These are phyloP conservation scores for Coregonus sp. DNA, from an alignment of 2,797 vertebrate species.

Conservation along the genomic window DNA sequence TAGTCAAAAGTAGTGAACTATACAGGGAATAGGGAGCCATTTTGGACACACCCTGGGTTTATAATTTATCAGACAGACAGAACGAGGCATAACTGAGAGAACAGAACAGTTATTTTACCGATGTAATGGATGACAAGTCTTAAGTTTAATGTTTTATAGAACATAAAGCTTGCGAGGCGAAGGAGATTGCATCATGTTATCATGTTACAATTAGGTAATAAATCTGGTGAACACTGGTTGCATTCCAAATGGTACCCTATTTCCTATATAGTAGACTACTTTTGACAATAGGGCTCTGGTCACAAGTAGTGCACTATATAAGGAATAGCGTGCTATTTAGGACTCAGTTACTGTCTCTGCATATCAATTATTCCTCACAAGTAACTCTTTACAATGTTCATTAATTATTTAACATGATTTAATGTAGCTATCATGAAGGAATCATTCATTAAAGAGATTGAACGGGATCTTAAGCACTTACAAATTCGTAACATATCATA, in stretches of 20 bases:
- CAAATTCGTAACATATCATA: too few species aligned
- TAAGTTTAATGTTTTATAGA: slow-evolving; percentile 16
- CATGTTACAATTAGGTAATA: background rate
- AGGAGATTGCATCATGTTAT: background rate
- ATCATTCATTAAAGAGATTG: background rate
- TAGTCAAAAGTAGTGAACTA: background rate
- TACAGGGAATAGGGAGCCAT: background rate
- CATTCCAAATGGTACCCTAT: too few species aligned
- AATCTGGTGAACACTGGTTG: too few species aligned
- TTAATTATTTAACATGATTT: background rate
- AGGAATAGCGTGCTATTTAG: background rate
- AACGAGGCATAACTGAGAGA: background rate
- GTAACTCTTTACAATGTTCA: slow-evolving; percentile 11
- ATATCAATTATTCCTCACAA: slow-evolving; percentile 53
- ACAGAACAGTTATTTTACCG: slow-evolving; percentile 4
- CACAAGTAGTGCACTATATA: slow-evolving; percentile 55
- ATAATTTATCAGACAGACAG: slow-evolving; percentile 32
- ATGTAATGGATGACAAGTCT: slow-evolving; percentile 31
- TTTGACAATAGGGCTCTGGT: background rate
- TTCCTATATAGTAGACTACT: too few species aligned
- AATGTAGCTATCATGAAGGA: background rate
- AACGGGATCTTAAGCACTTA: too few species aligned
- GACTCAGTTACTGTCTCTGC: background rate
- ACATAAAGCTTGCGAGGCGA: slow-evolving; percentile 32
- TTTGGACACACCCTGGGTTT: background rate